Base-by-base conservation (phyloP, 1,140 invertebrate genomes). In the Plutomurus gul region DNA sequence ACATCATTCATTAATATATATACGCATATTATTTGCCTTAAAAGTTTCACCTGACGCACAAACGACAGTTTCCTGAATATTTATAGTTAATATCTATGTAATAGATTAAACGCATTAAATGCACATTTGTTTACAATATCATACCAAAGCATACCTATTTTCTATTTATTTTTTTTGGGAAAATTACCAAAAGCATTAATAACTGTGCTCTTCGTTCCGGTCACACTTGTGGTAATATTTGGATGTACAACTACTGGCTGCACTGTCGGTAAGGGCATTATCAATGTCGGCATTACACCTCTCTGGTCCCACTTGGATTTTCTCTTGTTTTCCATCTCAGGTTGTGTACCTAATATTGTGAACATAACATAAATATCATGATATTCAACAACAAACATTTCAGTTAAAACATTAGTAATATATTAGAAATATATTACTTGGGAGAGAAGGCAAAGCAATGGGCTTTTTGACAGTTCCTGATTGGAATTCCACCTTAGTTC, bases 271-370 rank as follows among this genome's bases (percentile, higher is more conserved):
- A 92, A 90, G 7, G 90, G 87, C 16, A 87, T 22, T 25, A 51
- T 16, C 71, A 40, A 90, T 88, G 0, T 91, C 89, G 74, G 83
- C 79, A 78, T 81, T 30, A 60, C 78, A 76, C 92, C 91, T 11
- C 93, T 92, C 86, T 95, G 93, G 87, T 95, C 94, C 94, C 94
- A 96, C 86, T 96, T 96, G 16, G 93, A 95, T 88, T 95, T 96
- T 74, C 94, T 89, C 83, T 91, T 92, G 80, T 92, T 92, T 2
- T 87, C 87, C 56, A 13, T 65, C 4, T 65, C 56, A n/a, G 27
- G 4, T 65, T 65, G 56, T 4, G 16, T 7, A 16, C 16, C 56
- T 65, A 43, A 43, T 13, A 43, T 43, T 43, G 18, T 10, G 8
- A 8, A 39, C n/a, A 5, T 10, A 40, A 22, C 11, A 51, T 39